Conservation (phyloP, 2,113 vertebrate species). For the Lagopus muta region DNA sequence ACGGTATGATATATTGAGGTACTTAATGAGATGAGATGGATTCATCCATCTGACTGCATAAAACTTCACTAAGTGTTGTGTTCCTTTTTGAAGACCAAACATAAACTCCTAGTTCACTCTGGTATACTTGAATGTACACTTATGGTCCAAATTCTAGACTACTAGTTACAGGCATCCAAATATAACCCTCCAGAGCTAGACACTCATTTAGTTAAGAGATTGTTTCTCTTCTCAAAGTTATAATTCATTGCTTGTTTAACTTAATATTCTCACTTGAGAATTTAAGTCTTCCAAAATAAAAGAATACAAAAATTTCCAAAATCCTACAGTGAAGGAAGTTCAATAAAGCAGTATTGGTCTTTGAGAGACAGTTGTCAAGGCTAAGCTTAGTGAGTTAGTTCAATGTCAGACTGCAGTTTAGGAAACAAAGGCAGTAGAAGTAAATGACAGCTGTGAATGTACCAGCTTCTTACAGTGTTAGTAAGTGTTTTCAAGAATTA, state of each 20-base stretch:
- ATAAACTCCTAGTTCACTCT: neutral
- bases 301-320: neutral
- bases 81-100: neutral
- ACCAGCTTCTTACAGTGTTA: neutral
- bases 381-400: neutral
- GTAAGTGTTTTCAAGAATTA: neutral
- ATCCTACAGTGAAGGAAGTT: neutral
- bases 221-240: neutral
- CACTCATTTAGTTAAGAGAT: neutral
- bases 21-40: neutral
- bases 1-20: neutral
- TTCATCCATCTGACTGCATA: neutral
- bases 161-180: neutral
- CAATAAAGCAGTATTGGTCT: neutral
- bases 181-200: neutral
- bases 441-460: neutral
- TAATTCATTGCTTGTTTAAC: neutral
- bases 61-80: neutral
- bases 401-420: neutral
- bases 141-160: neutral
- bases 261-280: neutral
- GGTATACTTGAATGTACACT: neutral
- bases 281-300: neutral
- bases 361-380: neutral
- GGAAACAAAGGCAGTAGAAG: neutral